Base-by-base conservation (phyloP, 1,140 invertebrate genomes). In the Euwallacea similis region DNA sequence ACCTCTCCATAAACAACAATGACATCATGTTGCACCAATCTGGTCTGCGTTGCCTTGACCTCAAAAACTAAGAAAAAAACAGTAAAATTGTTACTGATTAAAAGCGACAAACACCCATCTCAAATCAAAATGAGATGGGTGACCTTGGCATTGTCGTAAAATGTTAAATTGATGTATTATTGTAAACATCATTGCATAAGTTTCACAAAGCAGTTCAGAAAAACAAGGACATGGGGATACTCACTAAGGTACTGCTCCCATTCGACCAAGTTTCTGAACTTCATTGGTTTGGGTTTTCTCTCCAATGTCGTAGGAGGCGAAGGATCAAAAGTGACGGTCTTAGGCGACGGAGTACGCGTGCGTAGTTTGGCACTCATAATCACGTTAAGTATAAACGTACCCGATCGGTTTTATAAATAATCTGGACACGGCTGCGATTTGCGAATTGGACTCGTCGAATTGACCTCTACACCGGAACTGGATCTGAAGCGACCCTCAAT, bases 161-260 rank as follows among this genome's bases (percentile, higher is more conserved):
- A n/a, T n/a, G n/a, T n/a, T n/a, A 33, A 33, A 4, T 33, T 33
- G 21, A 33, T 33, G 4, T 33, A 33, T 33, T 33, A 33, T 33
- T 33, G 21, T 33, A 33, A 33, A 33, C 21, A 33, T 33, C 21
- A 33, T 33, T 33, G 21, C 21, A 33, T 33, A 33, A 33, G 21
- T 33, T 33, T 33, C 21, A 33, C 4, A 33, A 4, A 33, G 4
- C 21, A 33, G 21, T 33, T 33, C 21, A 33, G 21, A 33, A 4
- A 33, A 33, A 33, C 21, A 33, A 33, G 21, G 21, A 33, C 21
- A 33, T 33, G 21, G 21, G 65, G 42, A 21, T 74, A 79, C 80
- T 80, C 76, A 81, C 80, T 79, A 53, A 81, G 73, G 70, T 79
- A 81, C 62, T 75, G 74, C 62, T 81, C 80, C 80, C 80, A 81